These are phyloP conservation scores for Crambe crambe DNA, from an alignment of 37 sponge, comb jelly and placozoan species.

Conservation along the genomic window DNA sequence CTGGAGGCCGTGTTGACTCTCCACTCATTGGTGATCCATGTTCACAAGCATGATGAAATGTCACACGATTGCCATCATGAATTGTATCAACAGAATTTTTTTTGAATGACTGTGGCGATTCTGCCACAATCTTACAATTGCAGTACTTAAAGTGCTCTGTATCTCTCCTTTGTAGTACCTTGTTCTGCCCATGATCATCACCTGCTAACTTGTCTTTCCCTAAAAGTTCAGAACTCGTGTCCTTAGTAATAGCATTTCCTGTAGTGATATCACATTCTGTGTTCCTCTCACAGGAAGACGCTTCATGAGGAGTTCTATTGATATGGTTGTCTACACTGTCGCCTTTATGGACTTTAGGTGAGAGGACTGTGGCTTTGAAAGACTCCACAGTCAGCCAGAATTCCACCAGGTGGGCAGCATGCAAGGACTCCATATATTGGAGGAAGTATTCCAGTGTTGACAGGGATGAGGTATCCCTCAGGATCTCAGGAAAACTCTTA, in stretches of 20 bases:
- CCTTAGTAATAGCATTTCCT: neutral
- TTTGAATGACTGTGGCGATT: neutral
- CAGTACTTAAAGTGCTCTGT: neutral
- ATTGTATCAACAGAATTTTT: neutral
- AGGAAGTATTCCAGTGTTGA: conserved; percentile 70
- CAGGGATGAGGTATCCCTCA: conserved; percentile 13
- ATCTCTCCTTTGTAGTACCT: neutral
- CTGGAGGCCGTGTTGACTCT: neutral
- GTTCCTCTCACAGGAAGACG: neutral
- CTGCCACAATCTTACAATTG: neutral
- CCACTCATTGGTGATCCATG: neutral
- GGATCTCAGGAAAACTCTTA: conserved; percentile 35
- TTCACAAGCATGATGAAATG: neutral
- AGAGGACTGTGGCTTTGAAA: conserved; percentile 17
- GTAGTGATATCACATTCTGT: neutral
- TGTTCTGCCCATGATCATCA: neutral
- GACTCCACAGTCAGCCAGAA: conserved; percentile 77
- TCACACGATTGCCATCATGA: neutral
- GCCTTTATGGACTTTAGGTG: neutral
- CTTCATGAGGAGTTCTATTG: neutral
- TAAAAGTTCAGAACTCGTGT: neutral
- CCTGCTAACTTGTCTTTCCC: neutral
- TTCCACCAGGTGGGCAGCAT: conserved; percentile 46
- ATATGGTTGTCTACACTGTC: too few relatives aligned
- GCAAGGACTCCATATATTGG: conserved; percentile 52